These are phyloP conservation scores for Buathra laborator DNA, from an alignment of 2,888 invertebrate genomes.

Conservation along the genomic window DNA sequence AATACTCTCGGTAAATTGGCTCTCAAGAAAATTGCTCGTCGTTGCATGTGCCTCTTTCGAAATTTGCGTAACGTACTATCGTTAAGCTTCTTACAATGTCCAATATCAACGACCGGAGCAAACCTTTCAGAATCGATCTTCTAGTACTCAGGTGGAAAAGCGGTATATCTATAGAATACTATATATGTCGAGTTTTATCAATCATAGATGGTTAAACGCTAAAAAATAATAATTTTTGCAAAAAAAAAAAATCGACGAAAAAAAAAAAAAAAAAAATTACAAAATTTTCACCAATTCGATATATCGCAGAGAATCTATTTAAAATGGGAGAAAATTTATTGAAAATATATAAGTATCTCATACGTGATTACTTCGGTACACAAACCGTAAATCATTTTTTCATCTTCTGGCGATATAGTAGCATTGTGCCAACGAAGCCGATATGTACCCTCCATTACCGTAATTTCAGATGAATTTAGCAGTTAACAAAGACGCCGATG, in stretches of 20 bases:
- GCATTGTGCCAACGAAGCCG: neutral
- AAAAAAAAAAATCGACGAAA: neutral
- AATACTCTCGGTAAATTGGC: constrained; percentile 54
- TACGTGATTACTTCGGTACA: no score
- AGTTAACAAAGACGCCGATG: constrained; percentile 85
- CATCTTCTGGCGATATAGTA: no score
- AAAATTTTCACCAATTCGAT: no score
- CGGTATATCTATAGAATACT: neutral
- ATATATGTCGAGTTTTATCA: neutral
- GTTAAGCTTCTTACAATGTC: constrained; percentile 55
- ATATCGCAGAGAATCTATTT: no score
- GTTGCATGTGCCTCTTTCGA: constrained; percentile 12
- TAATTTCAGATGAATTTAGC: constrained; percentile 81
- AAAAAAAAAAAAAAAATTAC: neutral
- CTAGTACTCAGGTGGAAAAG: neutral
- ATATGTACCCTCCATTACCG: no score
- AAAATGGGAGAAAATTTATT: neutral
- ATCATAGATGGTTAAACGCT: no score
- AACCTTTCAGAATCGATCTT: constrained; percentile 30
- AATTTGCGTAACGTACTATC: constrained; percentile 49
- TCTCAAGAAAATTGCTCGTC: constrained; percentile 54
- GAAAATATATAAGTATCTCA: neutral
- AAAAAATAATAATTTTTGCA: neutral
- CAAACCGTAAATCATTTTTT: no score
- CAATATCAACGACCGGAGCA: constrained; percentile 51